A percentile compares a stretch with the other conserved stretches of the same genome.
These are phyloP conservation scores for Mamestra configurata DNA, from an alignment of 1,140 invertebrate genomes.

Conservation along the genomic window DNA sequence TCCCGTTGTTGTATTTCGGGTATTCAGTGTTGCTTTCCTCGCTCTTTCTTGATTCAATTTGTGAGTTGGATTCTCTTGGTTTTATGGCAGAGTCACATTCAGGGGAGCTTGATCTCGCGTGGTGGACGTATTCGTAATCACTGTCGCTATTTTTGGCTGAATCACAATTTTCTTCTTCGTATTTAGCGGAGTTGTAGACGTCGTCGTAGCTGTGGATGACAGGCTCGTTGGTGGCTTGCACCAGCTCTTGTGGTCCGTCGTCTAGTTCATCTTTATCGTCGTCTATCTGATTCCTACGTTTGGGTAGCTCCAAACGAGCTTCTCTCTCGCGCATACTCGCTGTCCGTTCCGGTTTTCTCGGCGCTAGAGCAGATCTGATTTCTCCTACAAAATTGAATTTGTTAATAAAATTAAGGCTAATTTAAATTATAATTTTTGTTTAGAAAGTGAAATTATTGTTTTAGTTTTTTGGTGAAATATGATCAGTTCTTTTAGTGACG, in stretches of 20 bases:
- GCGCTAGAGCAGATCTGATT: conserved; percentile 92
- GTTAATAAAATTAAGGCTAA: conserved; percentile 35
- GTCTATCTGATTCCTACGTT: conserved; percentile 84
- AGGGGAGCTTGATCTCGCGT: conserved; percentile 89
- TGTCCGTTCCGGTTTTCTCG: conserved; percentile 93
- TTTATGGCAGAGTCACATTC: conserved; percentile 89
- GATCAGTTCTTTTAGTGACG: too few relatives aligned
- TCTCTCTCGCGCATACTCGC: conserved; percentile 94
- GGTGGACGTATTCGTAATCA: conserved; percentile 90
- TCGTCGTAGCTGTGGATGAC: conserved; percentile 86
- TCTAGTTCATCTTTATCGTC: conserved; percentile 83
- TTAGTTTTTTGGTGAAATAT: background rate
- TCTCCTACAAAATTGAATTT: conserved; percentile 89
- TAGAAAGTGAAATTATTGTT: background rate
- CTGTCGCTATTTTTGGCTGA: conserved; percentile 88
- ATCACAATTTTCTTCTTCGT: conserved; percentile 82
- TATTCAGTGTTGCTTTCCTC: conserved; percentile 70
- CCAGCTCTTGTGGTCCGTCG: conserved; percentile 78
- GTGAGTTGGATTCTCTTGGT: conserved; percentile 74
- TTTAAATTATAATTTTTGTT: conserved; percentile 13
- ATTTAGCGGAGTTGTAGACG: conserved; percentile 84
- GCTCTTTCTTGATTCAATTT: conserved; percentile 65
- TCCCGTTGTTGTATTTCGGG: conserved; percentile 79
- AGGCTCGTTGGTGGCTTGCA: conserved; percentile 80
- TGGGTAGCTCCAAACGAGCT: conserved; percentile 89